Base-by-base conservation (phyloP, 2,888 invertebrate genomes). In the Heterodera filipjevi region DNA sequence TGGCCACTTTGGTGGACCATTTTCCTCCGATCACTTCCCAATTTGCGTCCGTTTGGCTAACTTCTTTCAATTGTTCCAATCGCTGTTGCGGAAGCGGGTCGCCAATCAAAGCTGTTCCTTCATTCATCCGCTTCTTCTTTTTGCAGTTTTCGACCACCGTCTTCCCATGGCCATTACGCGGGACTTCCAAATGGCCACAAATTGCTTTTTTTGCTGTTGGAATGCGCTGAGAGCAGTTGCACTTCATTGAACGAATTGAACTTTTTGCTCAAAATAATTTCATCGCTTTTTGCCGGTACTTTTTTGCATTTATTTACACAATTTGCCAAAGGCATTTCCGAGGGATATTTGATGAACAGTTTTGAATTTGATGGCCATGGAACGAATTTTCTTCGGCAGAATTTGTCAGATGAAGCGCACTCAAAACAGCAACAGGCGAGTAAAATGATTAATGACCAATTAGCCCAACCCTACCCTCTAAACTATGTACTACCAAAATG, bases 251-350 rank as follows among this genome's bases (percentile, higher is more conserved):
- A 39, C 19, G 80, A 79, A 66, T 39, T 79, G 39, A 32, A 30
- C 27, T 44, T 74, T n/a, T 44, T 79, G 32, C 39, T 79, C 27
- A 71, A 68, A 22, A 39, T 79, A 32, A 49, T 79, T 32, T 16
- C 80, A 19, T n/a, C 66, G 12, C 59, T 79, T 8, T 77, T 77
- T 73, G 77, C 78, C 66, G 78, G 80, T 71, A 72, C 8, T 3
- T 64, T 75, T 22, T 32, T 3, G 14, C 14, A 2, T 32, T 33
- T 59, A n/a, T 59, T 27, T 64, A n/a, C 22, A n/a, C 35, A 6
- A 2, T 30, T 68, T 46, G 8, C 30, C 39, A n/a, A 59, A 46
- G 53, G 68, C 22, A 76, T 53, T 68, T 68, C 32, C 35, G 68
- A 68, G 68, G 35, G 68, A 8, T 35, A 19, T 32, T 22, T 68